Evolutionary conservation across 2,888 invertebrate species (phyloP).

Genomic region (Macrophya annulata): DNA sequence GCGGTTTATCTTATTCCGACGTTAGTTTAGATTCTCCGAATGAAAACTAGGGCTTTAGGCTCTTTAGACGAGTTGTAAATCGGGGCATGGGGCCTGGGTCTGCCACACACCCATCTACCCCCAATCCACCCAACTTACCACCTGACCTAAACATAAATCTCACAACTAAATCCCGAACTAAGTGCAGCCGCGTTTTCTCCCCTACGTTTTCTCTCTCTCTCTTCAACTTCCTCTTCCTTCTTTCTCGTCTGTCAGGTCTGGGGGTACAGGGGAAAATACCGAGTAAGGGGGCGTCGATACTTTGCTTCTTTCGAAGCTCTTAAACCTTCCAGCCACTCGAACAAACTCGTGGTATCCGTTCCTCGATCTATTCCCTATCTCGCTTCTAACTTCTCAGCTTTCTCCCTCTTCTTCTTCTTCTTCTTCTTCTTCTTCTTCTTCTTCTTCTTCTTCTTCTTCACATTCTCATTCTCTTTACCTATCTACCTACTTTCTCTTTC

Average conservation of each 20-base stretch:
- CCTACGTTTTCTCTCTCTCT: not conserved
- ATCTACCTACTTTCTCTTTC: not conserved
- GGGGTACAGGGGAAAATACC: not conserved
- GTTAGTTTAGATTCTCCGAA: not conserved
- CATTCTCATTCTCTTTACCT: not conserved
- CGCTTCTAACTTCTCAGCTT: slow-evolving; percentile 21
- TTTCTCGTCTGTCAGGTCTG: not conserved
- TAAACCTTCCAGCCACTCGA: slow-evolving; percentile 49
- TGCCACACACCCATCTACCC: slow-evolving; percentile 4
- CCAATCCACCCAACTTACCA: slow-evolving; percentile 42
- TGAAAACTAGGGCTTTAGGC: not conserved
- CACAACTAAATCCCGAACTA: slow-evolving; percentile 67
- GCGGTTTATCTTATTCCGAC: not conserved
- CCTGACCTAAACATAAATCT: slow-evolving; percentile 69
- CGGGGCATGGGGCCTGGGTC: slow-evolving; percentile 4
- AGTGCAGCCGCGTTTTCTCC: slow-evolving; percentile 66
- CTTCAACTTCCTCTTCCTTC: slow-evolving; percentile 16
- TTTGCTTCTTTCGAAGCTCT: slow-evolving; percentile 50
- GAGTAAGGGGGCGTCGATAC: slow-evolving; percentile 14
- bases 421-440: not conserved
- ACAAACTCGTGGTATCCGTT: slow-evolving; percentile 45
- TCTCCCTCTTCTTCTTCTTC: not conserved
- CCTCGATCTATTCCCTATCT: slow-evolving; percentile 14
- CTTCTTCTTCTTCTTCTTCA: not conserved
- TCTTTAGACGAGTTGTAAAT: slow-evolving; percentile 32